Evolutionary conservation across 92 coral and sea anemone genomes (phyloP), one percentile per base, ranked within the genome.

Genomic region (Phenganax stokvisi): DNA sequence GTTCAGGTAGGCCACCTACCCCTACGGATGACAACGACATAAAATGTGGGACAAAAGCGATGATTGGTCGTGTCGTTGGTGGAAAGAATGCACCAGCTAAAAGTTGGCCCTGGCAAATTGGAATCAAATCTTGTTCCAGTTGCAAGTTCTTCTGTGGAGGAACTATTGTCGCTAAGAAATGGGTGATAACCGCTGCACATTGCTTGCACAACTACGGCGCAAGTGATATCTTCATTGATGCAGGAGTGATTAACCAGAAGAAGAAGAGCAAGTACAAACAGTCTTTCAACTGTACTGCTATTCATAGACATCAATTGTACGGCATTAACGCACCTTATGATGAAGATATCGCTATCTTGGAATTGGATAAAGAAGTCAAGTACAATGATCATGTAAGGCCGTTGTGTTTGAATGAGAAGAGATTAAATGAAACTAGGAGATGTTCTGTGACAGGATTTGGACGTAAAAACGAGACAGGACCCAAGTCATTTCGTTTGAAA

Each of bases 81-180:
- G 81, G 81, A 29, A 27, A 28, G 44, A 76, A 76, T 20, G 69
- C 81, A 4, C 56, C 57, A 17, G 55, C 81, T 5, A 64, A 64
- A 30, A 60, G 81, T 54, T 76, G 81, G 81, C 81, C 81, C 16
- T 76, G 81, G 81, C 81, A 76, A 52, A 54, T 76, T 31, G 81
- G 81, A 12, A 76, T 76, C 56, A 76, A 76, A 52, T 76, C 81
- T 6, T 76, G 81, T 29, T 56, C 81, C 53, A 60, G 10, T 0
- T 76, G 81, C 56, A 76, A 10, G 69, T 76, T 54, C 81, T 76
- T 59, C 15, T 76, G 81, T 53, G 73, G 73, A 1, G 73, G 73
- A 51, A 68, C 73, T 12, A 68, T 73, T 20, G 60, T 73, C 61
- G 77, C 31, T 7, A 73, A 73, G 61, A 52, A 54, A 73, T 73